These are phyloP conservation scores for Willowsia nigromaculata DNA, from an alignment of 2,888 invertebrate species.

Conservation along the genomic window DNA sequence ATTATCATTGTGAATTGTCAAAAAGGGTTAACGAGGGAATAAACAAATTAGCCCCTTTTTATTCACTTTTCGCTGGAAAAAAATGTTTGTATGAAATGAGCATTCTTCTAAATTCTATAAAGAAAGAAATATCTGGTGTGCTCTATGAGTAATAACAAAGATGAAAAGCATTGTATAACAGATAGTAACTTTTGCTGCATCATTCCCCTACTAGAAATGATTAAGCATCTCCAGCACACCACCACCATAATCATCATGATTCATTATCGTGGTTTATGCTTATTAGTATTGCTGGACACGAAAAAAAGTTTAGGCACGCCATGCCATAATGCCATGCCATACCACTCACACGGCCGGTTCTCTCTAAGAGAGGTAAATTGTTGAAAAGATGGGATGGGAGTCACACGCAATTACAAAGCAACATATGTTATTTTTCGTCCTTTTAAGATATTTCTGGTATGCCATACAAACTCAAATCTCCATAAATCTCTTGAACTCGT, in stretches of 20 bases:
- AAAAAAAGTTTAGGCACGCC: background rate
- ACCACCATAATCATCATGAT: background rate
- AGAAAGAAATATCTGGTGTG: background rate
- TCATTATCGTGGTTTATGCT: slow-evolving; percentile 42
- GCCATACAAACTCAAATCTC: slow-evolving; percentile 56
- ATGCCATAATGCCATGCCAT: background rate
- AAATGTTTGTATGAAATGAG: too few species aligned
- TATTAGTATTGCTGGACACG: slow-evolving; percentile 14
- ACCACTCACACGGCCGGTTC: background rate
- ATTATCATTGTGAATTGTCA: slow-evolving; percentile 20
- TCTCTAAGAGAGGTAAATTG: background rate
- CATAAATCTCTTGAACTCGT: slow-evolving; percentile 67
- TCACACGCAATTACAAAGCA: slow-evolving; percentile 12
- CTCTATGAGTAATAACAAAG: background rate
- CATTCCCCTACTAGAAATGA: background rate
- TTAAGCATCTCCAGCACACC: background rate
- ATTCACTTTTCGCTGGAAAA: background rate
- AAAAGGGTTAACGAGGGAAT: slow-evolving; percentile 26
- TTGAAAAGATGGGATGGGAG: background rate
- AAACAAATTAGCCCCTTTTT: slow-evolving; percentile 2
- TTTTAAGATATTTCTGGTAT: slow-evolving; percentile 65
- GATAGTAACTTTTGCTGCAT: slow-evolving; percentile 1
- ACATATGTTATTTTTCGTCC: slow-evolving; percentile 54
- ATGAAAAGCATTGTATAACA: background rate
- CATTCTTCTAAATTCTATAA: too few species aligned